phyloP scores from a whole-genome alignment of 1,140 invertebrate species.

The Bombus difficillimus region DNA sequence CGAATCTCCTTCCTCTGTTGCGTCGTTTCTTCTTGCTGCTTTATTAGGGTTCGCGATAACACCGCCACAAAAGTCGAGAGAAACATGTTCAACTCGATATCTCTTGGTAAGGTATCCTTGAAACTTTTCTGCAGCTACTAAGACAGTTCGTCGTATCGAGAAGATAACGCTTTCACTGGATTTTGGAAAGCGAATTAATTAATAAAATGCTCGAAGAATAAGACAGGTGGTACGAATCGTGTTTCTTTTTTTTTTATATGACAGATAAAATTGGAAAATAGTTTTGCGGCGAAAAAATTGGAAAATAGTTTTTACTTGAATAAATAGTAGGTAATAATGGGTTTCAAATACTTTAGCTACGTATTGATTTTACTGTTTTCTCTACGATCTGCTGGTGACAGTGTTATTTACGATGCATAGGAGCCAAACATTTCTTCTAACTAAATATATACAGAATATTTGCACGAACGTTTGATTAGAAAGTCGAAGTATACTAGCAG shows the following conservation, averaged over 20 bases:
- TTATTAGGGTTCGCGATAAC: neutral
- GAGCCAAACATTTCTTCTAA: neutral
- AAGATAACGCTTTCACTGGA: neutral
- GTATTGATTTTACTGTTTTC: neutral
- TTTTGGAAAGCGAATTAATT: neutral
- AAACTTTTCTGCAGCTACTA: neutral
- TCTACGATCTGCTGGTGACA: neutral
- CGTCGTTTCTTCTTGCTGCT: neutral
- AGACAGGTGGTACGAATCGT: too few species aligned
- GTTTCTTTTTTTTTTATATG: too few species aligned
- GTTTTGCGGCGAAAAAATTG: neutral
- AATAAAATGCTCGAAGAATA: too few species aligned
- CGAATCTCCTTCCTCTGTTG: neutral
- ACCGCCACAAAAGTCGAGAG: too few species aligned
- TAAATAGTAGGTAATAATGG: neutral
- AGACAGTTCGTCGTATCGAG: too few species aligned
- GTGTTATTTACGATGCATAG: neutral
- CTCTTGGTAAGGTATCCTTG: conserved; percentile 6
- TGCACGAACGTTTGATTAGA: neutral
- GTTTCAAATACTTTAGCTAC: neutral
- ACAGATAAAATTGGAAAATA: too few species aligned
- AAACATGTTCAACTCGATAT: neutral
- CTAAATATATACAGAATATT: neutral
- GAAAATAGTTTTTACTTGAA: neutral
- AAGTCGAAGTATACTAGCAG: neutral